Base-by-base conservation (phyloP, 1,140 invertebrate species). In the Teleopsis dalmanni region DNA sequence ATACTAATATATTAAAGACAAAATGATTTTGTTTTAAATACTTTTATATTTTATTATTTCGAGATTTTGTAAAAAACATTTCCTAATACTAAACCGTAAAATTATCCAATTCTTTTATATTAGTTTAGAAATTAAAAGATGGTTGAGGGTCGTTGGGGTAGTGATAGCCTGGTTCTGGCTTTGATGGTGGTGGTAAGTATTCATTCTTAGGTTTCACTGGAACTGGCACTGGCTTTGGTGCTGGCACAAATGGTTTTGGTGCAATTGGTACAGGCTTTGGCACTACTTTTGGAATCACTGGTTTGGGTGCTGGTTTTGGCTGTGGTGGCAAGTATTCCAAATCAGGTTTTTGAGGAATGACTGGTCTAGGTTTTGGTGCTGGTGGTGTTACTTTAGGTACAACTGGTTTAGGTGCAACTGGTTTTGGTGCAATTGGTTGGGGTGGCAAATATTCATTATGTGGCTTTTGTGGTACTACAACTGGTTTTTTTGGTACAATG, bases 61-160 rank as follows among this genome's bases (percentile, higher is more conserved):
- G n/a, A n/a, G n/a, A n/a, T n/a, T n/a, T n/a, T n/a, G n/a, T n/a
- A n/a, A n/a, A n/a, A n/a, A n/a, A n/a, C n/a, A 8, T 40, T 48
- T 48, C 52, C 58, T 63, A 63, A 63, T 63, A 63, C 60, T 64
- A 64, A 8, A 37, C 6, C 6, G 16, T 37, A 14, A 37, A 7
- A 9, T 38, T 27, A 18, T 18, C 44, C 23, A 45, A 16, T 21
- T 16, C 6, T 11, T 16, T 25, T 37, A 26, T 26, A 31, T 38
- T 41, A 31, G 25, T 45, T 57, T 67, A 68, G 48, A 49, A 65
- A 22, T 53, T 40, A 56, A 68, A 68, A 9, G 65, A 55, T 46
- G 65, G 65, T 40, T 68, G 53, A 26, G 65, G 65, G 37, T 68
- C 47, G 56, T 68, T 68, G 57, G 64, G 64, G 48, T 68, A 68